Evolutionary conservation across 2,113 vertebrate species (phyloP), one percentile per base, ranked within the genome.

Genomic region (Anthoscopus minutus): DNA sequence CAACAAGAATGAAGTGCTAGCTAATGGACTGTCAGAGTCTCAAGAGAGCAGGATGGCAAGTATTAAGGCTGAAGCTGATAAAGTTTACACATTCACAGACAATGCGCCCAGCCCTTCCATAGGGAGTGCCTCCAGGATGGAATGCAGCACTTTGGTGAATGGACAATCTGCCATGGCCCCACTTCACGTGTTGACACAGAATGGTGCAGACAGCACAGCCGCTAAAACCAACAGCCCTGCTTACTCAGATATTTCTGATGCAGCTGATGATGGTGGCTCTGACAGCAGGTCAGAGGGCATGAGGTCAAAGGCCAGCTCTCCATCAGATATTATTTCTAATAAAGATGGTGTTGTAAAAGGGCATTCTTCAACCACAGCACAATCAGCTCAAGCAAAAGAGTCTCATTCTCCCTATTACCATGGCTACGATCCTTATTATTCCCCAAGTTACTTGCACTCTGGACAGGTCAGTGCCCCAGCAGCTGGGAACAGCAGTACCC

Each of bases 21-120:
- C 98, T 38, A 99, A 99, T 21, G 98, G 99, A 48, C 90, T 99
- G 61, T 98, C 97, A 0, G 99, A 99, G 92, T 98, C 98, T 77
- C 99, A 99, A 95, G 99, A 99, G 97, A 99, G 99, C 93, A 98
- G 99, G 57, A 99, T 99, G 99, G 99, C 99, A 21, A 99, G 99
- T 60, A 99, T 99, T 96, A 98, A 99, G 76, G 99, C 99, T 1
- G 99, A 99, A 96, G 99, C 99, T 1, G 99, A 99, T 96, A 99
- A 99, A 96, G 99, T 99, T 62, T 99, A 99, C 98, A 99, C 99
- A 0, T 99, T 99, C 95, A 99, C 99, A 4, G 99, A 99, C 98
- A 99, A 99, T 11, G 99, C 99, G 1, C 99, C 99, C 72, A 99
- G 99, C 97, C 99, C 99, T 17, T 99, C 99, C 45, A 99, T 99